Conservation (phyloP, 2,888 invertebrate genomes). For the Griposia aprilina region DNA sequence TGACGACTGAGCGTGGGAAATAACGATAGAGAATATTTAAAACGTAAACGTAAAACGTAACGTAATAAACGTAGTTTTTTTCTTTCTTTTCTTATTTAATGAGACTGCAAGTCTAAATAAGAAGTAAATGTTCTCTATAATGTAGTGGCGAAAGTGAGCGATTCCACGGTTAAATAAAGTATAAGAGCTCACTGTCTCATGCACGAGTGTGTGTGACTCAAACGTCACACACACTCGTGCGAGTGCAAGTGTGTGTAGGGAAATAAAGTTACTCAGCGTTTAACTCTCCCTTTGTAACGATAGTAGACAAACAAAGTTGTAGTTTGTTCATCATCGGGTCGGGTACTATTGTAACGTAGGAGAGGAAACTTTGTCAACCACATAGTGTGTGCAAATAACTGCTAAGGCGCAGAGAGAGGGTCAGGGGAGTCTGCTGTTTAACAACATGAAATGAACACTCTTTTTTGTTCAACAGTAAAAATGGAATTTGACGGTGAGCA, state of each 20-base stretch:
- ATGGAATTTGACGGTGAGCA: slow-evolving; percentile 3
- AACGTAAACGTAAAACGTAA: too few species aligned
- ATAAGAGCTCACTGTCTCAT: neutral
- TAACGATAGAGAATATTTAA: slow-evolving; percentile 6
- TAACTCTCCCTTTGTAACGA: slow-evolving; percentile 20
- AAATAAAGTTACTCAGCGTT: slow-evolving; percentile 15
- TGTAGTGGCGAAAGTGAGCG: neutral
- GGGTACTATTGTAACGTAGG: neutral
- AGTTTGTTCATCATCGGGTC: slow-evolving; percentile 20
- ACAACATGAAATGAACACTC: neutral
- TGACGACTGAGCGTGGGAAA: slow-evolving; percentile 24
- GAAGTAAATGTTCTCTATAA: slow-evolving; percentile 4
- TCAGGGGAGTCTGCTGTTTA: slow-evolving; percentile 1
- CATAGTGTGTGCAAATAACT: slow-evolving; percentile 11
- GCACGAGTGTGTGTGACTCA: neutral
- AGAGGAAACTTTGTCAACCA: slow-evolving; percentile 3
- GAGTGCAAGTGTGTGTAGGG: neutral
- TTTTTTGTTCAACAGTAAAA: slow-evolving; percentile 13
- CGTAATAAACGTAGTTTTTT: too few species aligned
- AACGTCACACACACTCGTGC: too few species aligned
- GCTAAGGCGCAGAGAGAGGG: neutral
- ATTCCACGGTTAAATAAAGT: neutral
- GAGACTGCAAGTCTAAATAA: slow-evolving; percentile 9
- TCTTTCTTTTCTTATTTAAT: too few species aligned
- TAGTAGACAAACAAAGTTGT: slow-evolving; percentile 19